Evolutionary conservation across 2,113 vertebrate species (phyloP).

Genomic region (Ancistrus triradiatus): DNA sequence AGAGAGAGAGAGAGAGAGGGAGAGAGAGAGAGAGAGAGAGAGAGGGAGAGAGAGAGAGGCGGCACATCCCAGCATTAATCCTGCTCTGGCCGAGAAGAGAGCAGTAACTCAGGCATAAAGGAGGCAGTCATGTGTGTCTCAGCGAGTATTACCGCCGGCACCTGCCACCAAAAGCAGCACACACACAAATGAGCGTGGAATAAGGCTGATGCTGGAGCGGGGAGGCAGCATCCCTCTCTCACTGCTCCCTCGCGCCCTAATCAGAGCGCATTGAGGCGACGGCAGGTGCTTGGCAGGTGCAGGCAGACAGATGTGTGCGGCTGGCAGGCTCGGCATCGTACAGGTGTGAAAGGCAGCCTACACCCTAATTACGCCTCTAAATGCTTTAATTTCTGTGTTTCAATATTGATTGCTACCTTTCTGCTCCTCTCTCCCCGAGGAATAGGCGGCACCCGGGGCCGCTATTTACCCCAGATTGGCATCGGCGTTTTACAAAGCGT

Average conservation of each 20-base stretch:
- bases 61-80: slow-evolving; percentile 63
- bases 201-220: slow-evolving; percentile 9
- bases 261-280: slow-evolving; percentile 96
- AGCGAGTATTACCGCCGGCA: slow-evolving; percentile 84
- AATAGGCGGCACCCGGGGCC: slow-evolving; percentile 28
- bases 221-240: slow-evolving; percentile 13
- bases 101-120: slow-evolving; percentile 79
- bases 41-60: no score
- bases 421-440: slow-evolving; percentile 64
- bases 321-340: slow-evolving; percentile 84
- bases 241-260: slow-evolving; percentile 88
- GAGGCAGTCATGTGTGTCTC: slow-evolving; percentile 92
- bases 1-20: slow-evolving; percentile 43
- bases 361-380: slow-evolving; percentile 96
- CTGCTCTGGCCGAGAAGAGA: slow-evolving; percentile 40
- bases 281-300: slow-evolving; percentile 99
- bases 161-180: slow-evolving; percentile 79
- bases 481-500: slow-evolving; percentile 34
- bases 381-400: slow-evolving; percentile 91
- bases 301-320: slow-evolving; percentile 89
- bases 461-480: slow-evolving; percentile 25
- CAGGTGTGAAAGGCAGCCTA: slow-evolving; percentile 95
- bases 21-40: slow-evolving; percentile 37
- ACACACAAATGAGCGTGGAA: slow-evolving; percentile 21
- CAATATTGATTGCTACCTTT: slow-evolving; percentile 94